Evolutionary conservation across 2,113 vertebrate genomes (phyloP).

Genomic region (Ptychochromis oligacanthus): DNA sequence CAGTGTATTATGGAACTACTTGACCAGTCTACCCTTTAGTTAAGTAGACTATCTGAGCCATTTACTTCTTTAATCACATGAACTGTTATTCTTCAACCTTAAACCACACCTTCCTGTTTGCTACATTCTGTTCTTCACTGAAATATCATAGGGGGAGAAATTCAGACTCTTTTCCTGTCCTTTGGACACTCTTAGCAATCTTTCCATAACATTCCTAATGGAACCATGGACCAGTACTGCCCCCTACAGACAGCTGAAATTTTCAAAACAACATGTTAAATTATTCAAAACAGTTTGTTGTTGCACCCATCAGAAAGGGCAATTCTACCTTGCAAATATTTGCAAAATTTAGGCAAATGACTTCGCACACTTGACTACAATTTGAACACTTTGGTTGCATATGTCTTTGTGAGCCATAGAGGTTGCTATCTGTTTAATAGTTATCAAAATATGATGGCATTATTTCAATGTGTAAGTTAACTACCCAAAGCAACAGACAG

Average conservation of each 20-base stretch:
- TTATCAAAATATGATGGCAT: background rate
- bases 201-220: background rate
- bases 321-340: background rate
- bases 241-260: slow-evolving; percentile 17
- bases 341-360: background rate
- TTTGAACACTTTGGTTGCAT: background rate
- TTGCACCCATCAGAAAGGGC: background rate
- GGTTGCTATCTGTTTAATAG: background rate
- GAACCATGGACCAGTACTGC: background rate
- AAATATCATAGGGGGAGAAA: background rate
- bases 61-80: background rate
- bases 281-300: background rate
- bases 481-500: too few relatives aligned
- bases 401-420: background rate
- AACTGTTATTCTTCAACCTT: background rate
- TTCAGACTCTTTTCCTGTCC: background rate
- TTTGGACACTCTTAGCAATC: background rate
- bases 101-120: background rate
- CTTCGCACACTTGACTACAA: background rate
- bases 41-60: background rate
- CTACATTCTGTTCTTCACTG: background rate
- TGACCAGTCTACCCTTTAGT: background rate
- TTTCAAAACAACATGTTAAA: background rate
- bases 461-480: background rate
- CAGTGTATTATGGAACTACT: background rate